Evolutionary conservation across 2,113 vertebrate species (phyloP), one percentile per base, ranked within the genome.

Genomic region (Cephalopterus ornatus): DNA sequence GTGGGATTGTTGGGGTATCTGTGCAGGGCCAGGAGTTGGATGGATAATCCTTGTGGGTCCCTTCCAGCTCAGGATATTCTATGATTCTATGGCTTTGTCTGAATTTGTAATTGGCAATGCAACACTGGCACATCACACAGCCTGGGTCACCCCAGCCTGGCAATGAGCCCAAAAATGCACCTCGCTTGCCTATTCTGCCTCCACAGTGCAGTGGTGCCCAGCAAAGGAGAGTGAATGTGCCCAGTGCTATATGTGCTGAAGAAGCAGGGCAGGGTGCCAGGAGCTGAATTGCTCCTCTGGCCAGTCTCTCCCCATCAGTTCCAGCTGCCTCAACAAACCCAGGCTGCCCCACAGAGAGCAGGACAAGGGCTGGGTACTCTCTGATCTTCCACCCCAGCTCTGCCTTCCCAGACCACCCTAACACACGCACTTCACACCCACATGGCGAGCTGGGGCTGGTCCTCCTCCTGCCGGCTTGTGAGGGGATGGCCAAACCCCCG

Each of bases 401-500:
- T 52, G 32, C 42, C 41, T 61, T 68, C 70, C 80, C 15, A 37
- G 94, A 91, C 90, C 96, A 96, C 95, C 86, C 50, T 2, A 35
- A 46, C 32, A 46, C 15, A 10, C 17, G 1, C 22, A 19, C 66
- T 89, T 89, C 20, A 56, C 88, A 70, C 32, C 47, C 47, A 30
- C 21, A 4, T 16, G 76, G 47, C 0, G 6, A 91, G 44, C 49
- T 61, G 56, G 41, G 49, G 35, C 44, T 49, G 65, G 58, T 35
- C 26, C 52, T 53, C 56, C 56, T 13, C 28, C 44, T 1, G 0
- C 23, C 26, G 7, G 26, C 27, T 58, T 37, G 41, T 5, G 14
- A 76, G 20, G 37, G 50, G 55, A 23, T 88, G 59, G 44, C 47
- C 76, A 62, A 37, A 28, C 8, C 73, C 49, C 77, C 83, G 70